Percentiles rank a stretch among this genome's conserved stretches.
phyloP scores from a whole-genome alignment of 1,140 invertebrate species.

The Sycophila sp. region DNA sequence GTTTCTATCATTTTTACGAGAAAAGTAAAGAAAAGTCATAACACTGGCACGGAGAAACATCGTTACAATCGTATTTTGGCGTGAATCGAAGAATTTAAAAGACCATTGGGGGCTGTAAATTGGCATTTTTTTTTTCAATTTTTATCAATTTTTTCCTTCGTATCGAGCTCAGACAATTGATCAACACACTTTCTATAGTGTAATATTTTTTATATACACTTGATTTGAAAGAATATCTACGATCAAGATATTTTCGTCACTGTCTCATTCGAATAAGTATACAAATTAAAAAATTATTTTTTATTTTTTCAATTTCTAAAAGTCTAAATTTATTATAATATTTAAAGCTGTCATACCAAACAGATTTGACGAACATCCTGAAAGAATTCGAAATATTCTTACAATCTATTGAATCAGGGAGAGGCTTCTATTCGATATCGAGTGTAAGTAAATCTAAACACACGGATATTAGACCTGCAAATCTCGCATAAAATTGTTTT shows the following conservation, averaged over 20 bases:
- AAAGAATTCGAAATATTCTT: neutral
- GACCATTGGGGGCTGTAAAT: neutral
- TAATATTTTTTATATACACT: slow-evolving; percentile 6
- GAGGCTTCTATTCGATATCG: neutral
- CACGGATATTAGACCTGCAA: neutral
- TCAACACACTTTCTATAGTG: slow-evolving; percentile 9
- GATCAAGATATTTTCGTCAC: slow-evolving; percentile 11
- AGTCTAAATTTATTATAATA: neutral
- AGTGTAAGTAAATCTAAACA: neutral
- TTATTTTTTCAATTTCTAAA: neutral
- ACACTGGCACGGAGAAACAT: slow-evolving; percentile 28
- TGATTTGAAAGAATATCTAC: too few species aligned
- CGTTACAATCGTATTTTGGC: slow-evolving; percentile 20
- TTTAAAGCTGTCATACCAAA: too few species aligned
- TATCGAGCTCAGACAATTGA: neutral
- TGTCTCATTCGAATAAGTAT: neutral
- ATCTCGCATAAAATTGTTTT: neutral
- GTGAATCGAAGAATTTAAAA: slow-evolving; percentile 2
- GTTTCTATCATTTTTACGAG: neutral
- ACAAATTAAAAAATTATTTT: neutral
- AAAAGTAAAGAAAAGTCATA: neutral
- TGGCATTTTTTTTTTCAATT: slow-evolving; percentile 11
- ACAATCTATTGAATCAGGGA: slow-evolving; percentile 4
- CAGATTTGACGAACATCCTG: slow-evolving; percentile 4
- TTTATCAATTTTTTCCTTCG: neutral